Evolutionary conservation across 2,888 invertebrate species (phyloP), one percentile per base, ranked within the genome.

Genomic region (Adelognathus sp.): DNA sequence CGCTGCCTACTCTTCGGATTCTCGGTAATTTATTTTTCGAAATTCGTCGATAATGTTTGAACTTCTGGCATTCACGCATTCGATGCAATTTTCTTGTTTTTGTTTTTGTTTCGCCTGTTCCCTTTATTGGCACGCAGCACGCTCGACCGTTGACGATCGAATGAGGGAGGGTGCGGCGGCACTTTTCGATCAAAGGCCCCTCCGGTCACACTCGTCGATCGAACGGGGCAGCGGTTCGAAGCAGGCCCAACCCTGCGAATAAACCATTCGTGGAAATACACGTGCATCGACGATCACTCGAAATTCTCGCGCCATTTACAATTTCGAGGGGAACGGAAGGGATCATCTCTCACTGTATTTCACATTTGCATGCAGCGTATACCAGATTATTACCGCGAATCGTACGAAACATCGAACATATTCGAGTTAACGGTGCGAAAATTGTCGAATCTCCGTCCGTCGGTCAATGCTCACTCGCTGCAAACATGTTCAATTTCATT

Each of bases 171-270:
- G 2, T 21, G 29, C 16, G 54, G 14, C 16, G 29, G 18, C 64
- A 24, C 27, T 36, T 50, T 36, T 21, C 33, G 52, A 66, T 16
- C 36, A 52, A 66, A 52, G 33, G 52, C 16, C 44, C 24, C 58
- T 50, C 14, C 36, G 36, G 52, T 66, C 11, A 66, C 41, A 29
- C 27, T 66, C 24, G 64, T 66, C 52, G 64, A 21, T 24, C 24
- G 36, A 52, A 50, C 52, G 33, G 36, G 33, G 36, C 52, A 66
- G 52, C 52, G 64, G 52, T 4, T 21, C n/a, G 4, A 18, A 24
- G 24, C 11, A 1, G 24, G 21, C 16, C 4, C 21, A 21, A 50
- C 21, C 36, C n/a, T 31, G 50, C 50, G 36, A 52, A 66, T 52
- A 52, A 36, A 52, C 50, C 27, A 52, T 66, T 36, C 7, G 50